Percentiles rank a stretch among this genome's conserved stretches.
These are phyloP conservation scores for Heliconius cydno DNA, from an alignment of 2,888 invertebrate genomes.

Conservation along the genomic window DNA sequence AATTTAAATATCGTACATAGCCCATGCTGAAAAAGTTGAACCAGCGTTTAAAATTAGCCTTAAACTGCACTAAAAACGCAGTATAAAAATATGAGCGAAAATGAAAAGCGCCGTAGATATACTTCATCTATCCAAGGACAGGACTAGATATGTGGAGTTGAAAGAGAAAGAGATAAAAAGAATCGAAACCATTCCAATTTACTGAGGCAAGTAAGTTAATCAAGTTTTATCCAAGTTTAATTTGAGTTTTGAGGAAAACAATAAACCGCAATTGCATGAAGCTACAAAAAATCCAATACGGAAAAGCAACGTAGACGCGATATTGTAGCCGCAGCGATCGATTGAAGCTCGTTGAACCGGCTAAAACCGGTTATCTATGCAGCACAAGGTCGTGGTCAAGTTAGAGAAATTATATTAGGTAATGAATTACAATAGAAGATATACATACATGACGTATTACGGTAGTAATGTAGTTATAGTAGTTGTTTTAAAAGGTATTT, in stretches of 20 bases:
- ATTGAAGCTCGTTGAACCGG: constrained; percentile 41
- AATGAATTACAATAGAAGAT: neutral
- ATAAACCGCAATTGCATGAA: constrained; percentile 25
- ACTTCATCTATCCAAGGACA: too few relatives aligned
- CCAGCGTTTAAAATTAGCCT: neutral
- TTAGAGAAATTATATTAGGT: constrained; percentile 22
- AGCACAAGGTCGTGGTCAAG: constrained; percentile 41
- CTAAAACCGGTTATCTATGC: constrained; percentile 37
- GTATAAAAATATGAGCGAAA: neutral
- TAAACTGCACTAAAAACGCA: neutral
- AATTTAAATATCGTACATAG: neutral
- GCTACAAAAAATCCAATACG: constrained; percentile 35
- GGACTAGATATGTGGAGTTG: too few relatives aligned
- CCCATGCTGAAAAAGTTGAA: neutral
- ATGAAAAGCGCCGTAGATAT: neutral
- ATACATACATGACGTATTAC: neutral
- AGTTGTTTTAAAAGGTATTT: too few relatives aligned
- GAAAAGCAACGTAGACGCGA: constrained; percentile 26
- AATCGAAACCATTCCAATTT: neutral
- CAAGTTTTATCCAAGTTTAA: constrained; percentile 3
- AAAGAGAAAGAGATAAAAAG: neutral
- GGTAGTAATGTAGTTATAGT: neutral
- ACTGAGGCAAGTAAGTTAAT: neutral
- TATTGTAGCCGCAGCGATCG: constrained; percentile 38
- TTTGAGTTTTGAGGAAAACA: constrained; percentile 12